Evolutionary conservation across 2,113 vertebrate species (phyloP), one percentile per base, ranked within the genome.

Genomic region (Paedocypris sp.): DNA sequence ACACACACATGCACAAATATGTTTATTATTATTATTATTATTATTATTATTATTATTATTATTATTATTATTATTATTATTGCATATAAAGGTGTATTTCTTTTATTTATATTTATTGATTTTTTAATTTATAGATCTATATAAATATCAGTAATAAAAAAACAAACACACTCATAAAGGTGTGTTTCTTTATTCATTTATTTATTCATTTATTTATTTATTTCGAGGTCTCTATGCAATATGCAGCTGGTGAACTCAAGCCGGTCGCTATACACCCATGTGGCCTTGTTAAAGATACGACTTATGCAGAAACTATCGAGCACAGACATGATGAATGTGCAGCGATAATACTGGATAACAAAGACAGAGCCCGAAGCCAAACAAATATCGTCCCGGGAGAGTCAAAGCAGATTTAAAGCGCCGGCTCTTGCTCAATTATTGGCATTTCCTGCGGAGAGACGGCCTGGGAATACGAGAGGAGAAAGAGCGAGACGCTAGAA

Each of bases 291-390:
- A 66, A 12, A 41, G 25, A 36, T 58, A 23, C 51, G 22, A 31
- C 11, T 46, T 58, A 60, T 64, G 53, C 46, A 39, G 36, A 66
- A 36, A 23, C 41, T 48, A 42, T 32, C 4, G 12, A 22, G 36
- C 25, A 25, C 31, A 66, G 20, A 54, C 8, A 57, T 66, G 54
- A 66, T 45, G 16, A 15, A 43, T 43, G 20, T 41, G 13, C 15
- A 8, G 23, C 33, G 28, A 11, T 25, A 57, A 58, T 33, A 22
- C 26, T 29, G 13, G 19, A 50, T 58, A 32, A 50, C 13, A 28
- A 36, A 59, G 6, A 23, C 28, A 49, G 33, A 43, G 54, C 11
- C 19, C 58, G 51, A 16, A 46, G 15, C 25, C 15, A 28, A 20
- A 48, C 15, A 60, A 60, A 39, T 22, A 36, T 7, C 12, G 23